Evolutionary conservation across 1,140 invertebrate species (phyloP), one percentile per base, ranked within the genome.

Genomic region (Latrodectus geometricus): DNA sequence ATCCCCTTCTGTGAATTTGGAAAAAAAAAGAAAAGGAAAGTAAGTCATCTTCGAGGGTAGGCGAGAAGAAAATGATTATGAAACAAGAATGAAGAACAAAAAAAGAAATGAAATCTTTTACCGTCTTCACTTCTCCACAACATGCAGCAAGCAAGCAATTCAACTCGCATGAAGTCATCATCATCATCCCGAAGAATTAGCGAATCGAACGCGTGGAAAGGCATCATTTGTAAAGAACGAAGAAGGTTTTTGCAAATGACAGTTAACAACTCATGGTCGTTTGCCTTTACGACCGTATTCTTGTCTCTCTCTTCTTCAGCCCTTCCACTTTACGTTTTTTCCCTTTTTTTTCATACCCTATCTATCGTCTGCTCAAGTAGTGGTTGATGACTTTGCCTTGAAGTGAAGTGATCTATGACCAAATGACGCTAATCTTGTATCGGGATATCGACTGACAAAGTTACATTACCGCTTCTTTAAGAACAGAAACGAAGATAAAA

Each of bases 251-350:
- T 86, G 83, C 83, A 86, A 86, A 86, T 86, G 83, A 86, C 83
- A 86, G 83, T 86, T 86, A 86, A 86, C 83, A 86, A 78, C 83
- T 86, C 75, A 65, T 86, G 83, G 83, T 86, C 83, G 83, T 86
- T 86, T 86, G 83, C 61, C 83, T 84, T 76, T 56, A 82, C 81
- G 73, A 84, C 73, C 49, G 4, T 52, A 12, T 76, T 52, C 54
- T 76, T 61, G 48, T 20, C 74, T n/a, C 49, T 69, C 21, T 72
- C 23, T 73, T 54, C 48, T 17, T 69, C 50, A 2, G 54, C 66
- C 56, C 72, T 54, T n/a, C 0, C 49, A 4, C 50, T 15, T 8
- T 69, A 75, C 14, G 21, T 50, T 82, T 23, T 66, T 54, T 69
- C 49, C 35, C 14, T 56, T 20, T 76, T n/a, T 74, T 54, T 76